phyloP scores from a whole-genome alignment of 2,113 vertebrate species.

The Hypocryptadius cinnamomeus region DNA sequence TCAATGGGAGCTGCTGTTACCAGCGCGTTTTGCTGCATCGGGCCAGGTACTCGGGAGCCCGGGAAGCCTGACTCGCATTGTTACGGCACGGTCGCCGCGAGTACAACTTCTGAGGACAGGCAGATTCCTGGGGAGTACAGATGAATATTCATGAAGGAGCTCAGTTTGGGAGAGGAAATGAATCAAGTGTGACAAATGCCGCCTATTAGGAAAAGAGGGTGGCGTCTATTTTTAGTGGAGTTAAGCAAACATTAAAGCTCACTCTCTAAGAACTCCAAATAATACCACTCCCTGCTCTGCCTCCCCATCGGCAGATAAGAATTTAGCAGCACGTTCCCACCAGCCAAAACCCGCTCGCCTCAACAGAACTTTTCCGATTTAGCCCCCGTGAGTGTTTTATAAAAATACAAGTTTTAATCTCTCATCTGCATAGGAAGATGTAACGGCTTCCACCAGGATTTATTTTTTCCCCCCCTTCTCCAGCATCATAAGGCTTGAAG shows the following conservation, averaged over 20 bases:
- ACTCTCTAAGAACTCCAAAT: conserved; percentile 62
- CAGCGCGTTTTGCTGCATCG: background rate
- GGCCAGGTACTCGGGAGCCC: background rate
- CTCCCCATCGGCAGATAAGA: background rate
- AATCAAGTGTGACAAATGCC: conserved; percentile 67
- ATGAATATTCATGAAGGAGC: conserved; percentile 70
- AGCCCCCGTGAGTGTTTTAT: background rate
- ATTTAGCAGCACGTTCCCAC: conserved; percentile 1
- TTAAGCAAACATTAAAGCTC: conserved; percentile 61
- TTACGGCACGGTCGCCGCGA: background rate
- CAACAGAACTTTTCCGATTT: conserved; percentile 4
- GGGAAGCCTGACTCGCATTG: background rate
- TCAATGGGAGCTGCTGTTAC: background rate
- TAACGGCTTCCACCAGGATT: background rate
- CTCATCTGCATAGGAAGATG: conserved; percentile 24
- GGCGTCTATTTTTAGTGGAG: conserved; percentile 68
- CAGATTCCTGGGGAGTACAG: conserved; percentile 49
- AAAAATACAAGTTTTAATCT: conserved; percentile 47
- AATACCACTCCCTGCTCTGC: conserved; percentile 17
- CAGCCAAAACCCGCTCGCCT: conserved; percentile 16
- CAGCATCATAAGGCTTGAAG: conserved; percentile 12
- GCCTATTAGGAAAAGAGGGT: conserved; percentile 68
- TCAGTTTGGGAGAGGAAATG: conserved; percentile 64
- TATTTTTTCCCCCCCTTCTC: background rate
- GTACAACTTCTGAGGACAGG: conserved; percentile 41